Conservation (phyloP, 35 echinoderm and acorn worm genomes). For the Strongylocentrotus purpuratus region DNA sequence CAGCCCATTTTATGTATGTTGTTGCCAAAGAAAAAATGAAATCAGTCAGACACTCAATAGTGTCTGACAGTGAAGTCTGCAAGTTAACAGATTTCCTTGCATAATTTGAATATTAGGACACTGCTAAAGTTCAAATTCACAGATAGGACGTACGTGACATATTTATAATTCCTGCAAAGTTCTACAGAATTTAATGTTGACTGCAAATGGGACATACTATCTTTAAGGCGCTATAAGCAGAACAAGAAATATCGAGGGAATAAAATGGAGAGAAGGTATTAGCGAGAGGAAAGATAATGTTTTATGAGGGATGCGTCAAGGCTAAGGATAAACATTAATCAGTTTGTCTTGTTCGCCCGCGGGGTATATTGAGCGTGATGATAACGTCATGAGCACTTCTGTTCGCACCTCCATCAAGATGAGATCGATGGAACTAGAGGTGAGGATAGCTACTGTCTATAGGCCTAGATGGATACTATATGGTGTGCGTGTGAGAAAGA, state of each 20-base stretch:
- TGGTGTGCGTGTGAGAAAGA: neutral
- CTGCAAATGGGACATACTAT: too few species aligned
- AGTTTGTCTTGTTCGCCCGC: neutral
- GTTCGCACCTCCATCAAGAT: neutral
- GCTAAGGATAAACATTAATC: neutral
- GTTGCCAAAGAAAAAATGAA: too few species aligned
- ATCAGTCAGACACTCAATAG: too few species aligned
- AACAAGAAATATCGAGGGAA: neutral
- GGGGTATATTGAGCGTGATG: neutral
- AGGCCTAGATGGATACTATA: neutral
- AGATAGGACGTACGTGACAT: too few species aligned
- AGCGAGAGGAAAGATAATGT: neutral
- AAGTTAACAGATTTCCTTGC: too few species aligned
- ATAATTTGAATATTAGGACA: too few species aligned
- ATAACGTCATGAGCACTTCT: conserved; percentile 10
- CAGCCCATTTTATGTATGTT: too few species aligned
- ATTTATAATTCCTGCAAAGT: too few species aligned
- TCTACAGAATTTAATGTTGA: too few species aligned
- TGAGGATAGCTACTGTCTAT: neutral
- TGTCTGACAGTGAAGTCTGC: too few species aligned
- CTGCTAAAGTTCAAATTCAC: too few species aligned
- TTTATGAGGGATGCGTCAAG: conserved; percentile 9
- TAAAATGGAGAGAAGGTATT: neutral
- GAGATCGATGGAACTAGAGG: neutral
- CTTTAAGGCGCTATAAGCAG: neutral